These are phyloP conservation scores for Coelogynopora nodosa DNA, from an alignment of 2,888 invertebrate species.

Conservation along the genomic window DNA sequence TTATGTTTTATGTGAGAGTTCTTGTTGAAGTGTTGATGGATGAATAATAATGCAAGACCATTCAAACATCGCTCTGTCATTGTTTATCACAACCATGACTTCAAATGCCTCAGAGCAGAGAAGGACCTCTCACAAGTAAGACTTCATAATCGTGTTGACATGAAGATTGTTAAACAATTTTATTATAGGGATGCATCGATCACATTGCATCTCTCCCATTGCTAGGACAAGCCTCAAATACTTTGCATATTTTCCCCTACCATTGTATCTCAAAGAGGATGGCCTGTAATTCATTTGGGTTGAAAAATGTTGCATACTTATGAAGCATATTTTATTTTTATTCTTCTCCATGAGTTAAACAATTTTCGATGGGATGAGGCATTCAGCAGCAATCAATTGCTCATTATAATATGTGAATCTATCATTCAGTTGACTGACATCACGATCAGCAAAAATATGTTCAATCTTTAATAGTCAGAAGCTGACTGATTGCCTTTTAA, in stretches of 20 bases:
- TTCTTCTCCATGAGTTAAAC: constrained; percentile 1
- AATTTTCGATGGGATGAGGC: constrained; percentile 3
- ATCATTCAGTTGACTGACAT: background rate
- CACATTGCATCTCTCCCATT: constrained; percentile 28
- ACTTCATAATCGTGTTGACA: background rate
- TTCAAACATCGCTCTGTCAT: constrained; percentile 6
- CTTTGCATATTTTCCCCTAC: background rate
- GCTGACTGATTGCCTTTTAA: no score
- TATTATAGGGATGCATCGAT: background rate
- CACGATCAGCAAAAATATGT: constrained; percentile 7
- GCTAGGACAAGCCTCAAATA: constrained; percentile 12
- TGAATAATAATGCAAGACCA: constrained; percentile 6
- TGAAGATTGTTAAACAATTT: constrained; percentile 17
- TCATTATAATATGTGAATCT: background rate
- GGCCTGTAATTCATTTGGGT: background rate
- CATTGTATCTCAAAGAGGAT: background rate
- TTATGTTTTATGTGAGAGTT: background rate
- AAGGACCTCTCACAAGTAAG: background rate
- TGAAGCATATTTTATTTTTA: background rate
- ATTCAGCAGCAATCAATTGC: constrained; percentile 20
- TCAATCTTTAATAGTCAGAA: no score
- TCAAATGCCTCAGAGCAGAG: constrained; percentile 11
- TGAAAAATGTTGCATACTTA: background rate
- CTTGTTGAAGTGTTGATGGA: constrained; percentile 20
- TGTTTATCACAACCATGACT: constrained; percentile 11